Evolutionary conservation across 2,888 invertebrate species (phyloP), one percentile per base, ranked within the genome.

Genomic region (Lissonota sp.): DNA sequence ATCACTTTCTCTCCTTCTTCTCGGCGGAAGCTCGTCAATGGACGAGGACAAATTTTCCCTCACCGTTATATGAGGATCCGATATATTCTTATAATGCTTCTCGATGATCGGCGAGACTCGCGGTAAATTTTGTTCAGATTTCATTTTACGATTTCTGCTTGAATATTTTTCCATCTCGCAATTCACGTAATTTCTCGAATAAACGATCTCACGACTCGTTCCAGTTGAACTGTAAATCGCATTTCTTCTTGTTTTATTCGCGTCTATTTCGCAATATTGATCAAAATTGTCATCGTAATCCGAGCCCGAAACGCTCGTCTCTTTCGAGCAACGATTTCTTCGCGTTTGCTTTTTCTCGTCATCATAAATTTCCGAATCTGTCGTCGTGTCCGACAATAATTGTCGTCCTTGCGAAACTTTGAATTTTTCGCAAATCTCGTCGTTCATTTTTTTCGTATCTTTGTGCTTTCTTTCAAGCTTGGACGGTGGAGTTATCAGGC

Each of bases 11-110:
- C 80, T 63, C 64, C 79, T 86, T 5, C 51, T 49, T 26, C 75
- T 77, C 8, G 87, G 81, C 66, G 82, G 81, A 49, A 26, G 26
- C 26, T 26, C 26, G 3, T 26, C 26, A 3, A 26, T 26, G 26
- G 26, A 26, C 26, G 26, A 26, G 26, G 26, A 26, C 26, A 83
- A 72, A 70, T 77, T 5, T 7, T 70, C 70, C 40, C 78, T 83
- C 0, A 58, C 63, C 7, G 84, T 69, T 49, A 87, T 83, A 39
- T 82, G 78, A 1, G 88, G 86, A 14, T 88, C 87, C 1, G 87
- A 86, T 60, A 73, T 83, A 14, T 83, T 83, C 39, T 69, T 83
- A 26, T 83, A 77, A 49, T 84, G 84, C 42, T 73, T 84, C 4
- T n/a, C 49, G 26, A 67, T 57, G 44, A 75, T 73, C 6, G 49